These are phyloP conservation scores for Phalacrocorax brasilianus DNA, from an alignment of 2,113 vertebrate genomes.

Conservation along the genomic window DNA sequence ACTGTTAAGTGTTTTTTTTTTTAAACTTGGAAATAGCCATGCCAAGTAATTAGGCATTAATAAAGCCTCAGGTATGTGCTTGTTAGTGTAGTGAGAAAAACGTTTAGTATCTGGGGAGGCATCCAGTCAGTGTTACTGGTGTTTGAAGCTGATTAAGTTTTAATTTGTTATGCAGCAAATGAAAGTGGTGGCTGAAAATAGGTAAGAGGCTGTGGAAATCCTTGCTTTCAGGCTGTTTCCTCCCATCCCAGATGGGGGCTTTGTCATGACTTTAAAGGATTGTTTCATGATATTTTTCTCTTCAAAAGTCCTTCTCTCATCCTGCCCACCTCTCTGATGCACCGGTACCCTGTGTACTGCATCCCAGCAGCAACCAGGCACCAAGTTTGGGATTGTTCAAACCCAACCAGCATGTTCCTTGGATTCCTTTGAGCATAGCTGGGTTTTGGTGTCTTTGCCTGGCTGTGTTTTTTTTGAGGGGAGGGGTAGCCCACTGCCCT, in stretches of 20 bases:
- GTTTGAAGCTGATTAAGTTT: background rate
- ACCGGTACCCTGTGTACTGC: rapidly evolving
- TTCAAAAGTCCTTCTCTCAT: background rate
- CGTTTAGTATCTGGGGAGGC: background rate
- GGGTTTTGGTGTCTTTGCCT: background rate
- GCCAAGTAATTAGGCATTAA: background rate
- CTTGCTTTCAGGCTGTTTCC: background rate
- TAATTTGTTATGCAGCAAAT: background rate
- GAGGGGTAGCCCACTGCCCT: background rate
- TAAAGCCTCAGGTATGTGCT: background rate
- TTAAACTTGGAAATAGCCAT: background rate
- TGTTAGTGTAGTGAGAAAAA: background rate
- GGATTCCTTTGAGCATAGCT: background rate
- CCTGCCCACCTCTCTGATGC: background rate
- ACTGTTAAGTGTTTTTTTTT: background rate
- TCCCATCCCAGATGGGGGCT: background rate
- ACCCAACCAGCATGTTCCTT: background rate
- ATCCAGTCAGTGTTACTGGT: background rate
- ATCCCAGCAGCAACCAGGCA: background rate
- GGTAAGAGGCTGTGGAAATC: background rate
- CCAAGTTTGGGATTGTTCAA: background rate
- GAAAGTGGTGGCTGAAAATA: background rate
- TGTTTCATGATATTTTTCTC: background rate
- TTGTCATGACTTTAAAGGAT: background rate
- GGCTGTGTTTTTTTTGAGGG: background rate